phyloP scores from a whole-genome alignment of 2,113 vertebrate genomes.

The Melospiza georgiana region DNA sequence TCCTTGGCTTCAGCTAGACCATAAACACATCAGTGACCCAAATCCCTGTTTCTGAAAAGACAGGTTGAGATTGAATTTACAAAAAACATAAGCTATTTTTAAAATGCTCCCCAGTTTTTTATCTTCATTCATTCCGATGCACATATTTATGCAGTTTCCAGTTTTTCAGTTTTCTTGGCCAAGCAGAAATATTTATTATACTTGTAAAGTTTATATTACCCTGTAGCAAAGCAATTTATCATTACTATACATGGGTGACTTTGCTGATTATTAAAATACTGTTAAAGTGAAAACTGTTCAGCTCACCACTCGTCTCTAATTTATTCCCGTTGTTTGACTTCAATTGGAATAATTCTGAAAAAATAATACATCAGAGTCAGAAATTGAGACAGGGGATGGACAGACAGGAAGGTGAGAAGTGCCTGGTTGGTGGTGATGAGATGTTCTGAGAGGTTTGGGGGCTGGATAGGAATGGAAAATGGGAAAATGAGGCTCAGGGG shows the following conservation, averaged over 20 bases:
- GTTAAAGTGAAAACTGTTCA: constrained; percentile 22
- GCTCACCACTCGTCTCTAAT: constrained; percentile 14
- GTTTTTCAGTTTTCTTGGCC: constrained; percentile 36
- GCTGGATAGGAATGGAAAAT: neutral
- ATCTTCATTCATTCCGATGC: constrained; percentile 43
- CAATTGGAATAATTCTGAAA: neutral
- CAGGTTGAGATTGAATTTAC: neutral
- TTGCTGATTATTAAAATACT: constrained; percentile 72
- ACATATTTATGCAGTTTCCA: constrained; percentile 39
- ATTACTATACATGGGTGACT: constrained; percentile 60
- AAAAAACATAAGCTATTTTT: neutral
- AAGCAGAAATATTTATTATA: constrained; percentile 68
- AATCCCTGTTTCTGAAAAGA: neutral
- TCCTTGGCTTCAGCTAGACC: neutral
- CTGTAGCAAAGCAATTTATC: constrained; percentile 73
- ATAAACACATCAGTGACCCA: neutral
- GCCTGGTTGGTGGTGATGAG: neutral
- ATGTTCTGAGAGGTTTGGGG: neutral
- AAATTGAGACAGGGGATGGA: neutral
- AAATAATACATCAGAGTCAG: neutral
- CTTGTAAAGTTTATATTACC: constrained; percentile 70
- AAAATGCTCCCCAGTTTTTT: neutral
- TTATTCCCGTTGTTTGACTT: constrained; percentile 44
- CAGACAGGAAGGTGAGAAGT: neutral
- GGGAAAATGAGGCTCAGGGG: neutral